These are phyloP conservation scores for Charina bottae DNA, from an alignment of 2,113 vertebrate genomes.

Conservation along the genomic window DNA sequence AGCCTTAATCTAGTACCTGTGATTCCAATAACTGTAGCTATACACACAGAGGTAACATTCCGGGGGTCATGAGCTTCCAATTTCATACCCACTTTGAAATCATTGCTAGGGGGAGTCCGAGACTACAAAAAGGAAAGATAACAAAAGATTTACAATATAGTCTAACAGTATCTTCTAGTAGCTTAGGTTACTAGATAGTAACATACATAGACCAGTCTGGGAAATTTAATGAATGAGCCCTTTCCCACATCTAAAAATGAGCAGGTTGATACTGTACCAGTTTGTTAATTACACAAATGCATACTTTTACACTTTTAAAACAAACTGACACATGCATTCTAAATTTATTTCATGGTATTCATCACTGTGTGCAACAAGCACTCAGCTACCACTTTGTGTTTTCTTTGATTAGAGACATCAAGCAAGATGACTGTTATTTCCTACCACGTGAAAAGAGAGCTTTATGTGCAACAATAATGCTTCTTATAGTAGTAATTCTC, in stretches of 20 bases:
- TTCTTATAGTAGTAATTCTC: not conserved
- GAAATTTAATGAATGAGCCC: not conserved
- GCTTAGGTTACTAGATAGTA: not conserved
- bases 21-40: conserved; percentile 91
- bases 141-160: not conserved
- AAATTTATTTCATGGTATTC: not conserved
- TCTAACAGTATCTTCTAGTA: not conserved
- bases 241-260: not conserved
- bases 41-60: conserved; percentile 89
- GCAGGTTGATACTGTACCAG: not conserved
- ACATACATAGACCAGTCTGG: not conserved
- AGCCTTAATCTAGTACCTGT: conserved; percentile 88
- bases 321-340: not conserved
- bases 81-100: conserved; percentile 97
- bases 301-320: not conserved
- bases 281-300: not conserved
- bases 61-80: conserved; percentile 92
- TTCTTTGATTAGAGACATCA: not conserved
- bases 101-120: conserved; percentile 86
- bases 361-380: not conserved
- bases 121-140: conserved; percentile 75
- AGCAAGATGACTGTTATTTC: not conserved
- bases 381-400: not conserved
- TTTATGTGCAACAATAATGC: not conserved
- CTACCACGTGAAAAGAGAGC: not conserved